These are phyloP conservation scores for Anguilla anguilla DNA, from an alignment of 2,797 vertebrate genomes.

Conservation along the genomic window DNA sequence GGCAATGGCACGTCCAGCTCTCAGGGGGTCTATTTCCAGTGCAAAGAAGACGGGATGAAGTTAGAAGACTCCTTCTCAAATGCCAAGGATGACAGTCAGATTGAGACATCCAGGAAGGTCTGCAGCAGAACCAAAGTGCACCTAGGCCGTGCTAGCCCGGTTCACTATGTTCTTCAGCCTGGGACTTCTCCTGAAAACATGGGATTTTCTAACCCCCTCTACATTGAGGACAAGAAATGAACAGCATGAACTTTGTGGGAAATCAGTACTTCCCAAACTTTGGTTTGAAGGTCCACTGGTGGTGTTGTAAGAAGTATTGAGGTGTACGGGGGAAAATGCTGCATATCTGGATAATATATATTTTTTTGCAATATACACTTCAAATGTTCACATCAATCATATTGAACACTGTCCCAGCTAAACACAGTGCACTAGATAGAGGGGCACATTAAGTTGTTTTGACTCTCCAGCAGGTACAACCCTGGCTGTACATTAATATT, in stretches of 20 bases:
- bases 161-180: slow-evolving; percentile 37
- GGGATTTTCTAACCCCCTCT: slow-evolving; percentile 46
- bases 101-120: slow-evolving; percentile 32
- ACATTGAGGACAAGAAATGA: slow-evolving; percentile 43
- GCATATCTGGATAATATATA: background rate
- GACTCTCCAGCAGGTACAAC: background rate
- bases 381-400: too few species aligned
- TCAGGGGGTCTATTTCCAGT: slow-evolving; percentile 20
- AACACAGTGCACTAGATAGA: too few species aligned
- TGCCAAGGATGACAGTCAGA: slow-evolving; percentile 43
- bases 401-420: too few species aligned
- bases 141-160: background rate
- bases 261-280: background rate
- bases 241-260: slow-evolving; percentile 13
- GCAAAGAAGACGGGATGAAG: slow-evolving; percentile 49
- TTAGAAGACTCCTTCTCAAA: slow-evolving; percentile 49
- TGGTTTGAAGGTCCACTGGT: background rate
- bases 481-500: background rate
- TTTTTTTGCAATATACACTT: too few species aligned
- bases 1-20: slow-evolving; percentile 51
- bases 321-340: background rate
- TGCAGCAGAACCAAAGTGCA: slow-evolving; percentile 34
- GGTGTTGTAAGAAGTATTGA: background rate
- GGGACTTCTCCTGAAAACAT: background rate
- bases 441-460: background rate